Evolutionary conservation across 2,113 vertebrate genomes (phyloP), one percentile per base, ranked within the genome.

Genomic region (Lepus americanus): DNA sequence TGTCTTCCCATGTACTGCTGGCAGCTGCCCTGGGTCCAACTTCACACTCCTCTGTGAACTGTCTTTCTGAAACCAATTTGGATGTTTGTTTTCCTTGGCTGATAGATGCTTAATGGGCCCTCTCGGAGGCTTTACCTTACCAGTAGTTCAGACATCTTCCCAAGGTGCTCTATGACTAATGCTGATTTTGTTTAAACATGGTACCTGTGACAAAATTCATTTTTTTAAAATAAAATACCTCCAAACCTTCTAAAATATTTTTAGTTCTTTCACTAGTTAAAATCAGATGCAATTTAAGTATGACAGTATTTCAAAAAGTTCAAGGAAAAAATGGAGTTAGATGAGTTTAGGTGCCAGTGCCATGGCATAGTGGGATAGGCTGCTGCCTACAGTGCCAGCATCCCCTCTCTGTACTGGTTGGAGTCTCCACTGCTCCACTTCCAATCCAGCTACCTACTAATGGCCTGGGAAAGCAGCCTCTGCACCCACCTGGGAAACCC

Each of bases 111-210:
- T 83, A 25, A 53, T 92, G 97, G 92, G 98, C 89, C 17, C 2
- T 44, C 84, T 83, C 55, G 73, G 90, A 96, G 39, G n/a, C n/a
- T 92, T 96, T 95, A 88, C 22, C 19, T 97, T 90, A 89, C 9
- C 33, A 94, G 31, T 83, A 80, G 97, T 92, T 96, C 27, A 96
- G 4, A 59, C 93, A 81, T 36, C 78, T 49, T 98, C 97, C 92
- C 91, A 96, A 96, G 96, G 1, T 73, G 27, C 63, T 72, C 92
- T 87, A 89, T n/a, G 49, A 51, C 63, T 94, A 85, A 89, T 39
- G 10, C 9, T 0, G 55, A 19, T 88, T 72, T 83, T 78, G 33
- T 49, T 91, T 76, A 89, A 95, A 92, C 25, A 87, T 20, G 74
- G 29, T 44, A 61, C 3, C 14, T 90, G 78, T 85, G n/a, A 96